Base-by-base conservation (phyloP, 2,888 invertebrate species). In the Fragum fragum region DNA sequence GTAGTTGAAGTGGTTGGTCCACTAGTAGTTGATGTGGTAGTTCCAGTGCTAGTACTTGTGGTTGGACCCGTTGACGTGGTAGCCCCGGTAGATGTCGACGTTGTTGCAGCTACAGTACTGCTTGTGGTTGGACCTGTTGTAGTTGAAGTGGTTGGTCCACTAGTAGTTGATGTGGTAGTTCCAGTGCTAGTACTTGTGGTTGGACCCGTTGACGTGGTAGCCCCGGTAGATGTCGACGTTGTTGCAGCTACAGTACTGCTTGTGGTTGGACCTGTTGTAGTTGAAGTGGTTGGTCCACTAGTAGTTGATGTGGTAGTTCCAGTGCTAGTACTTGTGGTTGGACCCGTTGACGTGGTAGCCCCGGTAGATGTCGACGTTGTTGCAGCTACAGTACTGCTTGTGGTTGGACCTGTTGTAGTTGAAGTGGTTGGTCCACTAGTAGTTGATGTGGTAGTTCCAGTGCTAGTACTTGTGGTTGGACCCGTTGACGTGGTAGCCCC, bases 21-120 rank as follows among this genome's bases (percentile, higher is more conserved):
- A 26, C 42, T 42, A n/a, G 75, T 21, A 32, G 74, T 47, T 68
- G 75, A 18, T 5, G 75, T 53, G 1, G 63, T 36, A 28, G 75
- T 29, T 18, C 47, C 68, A 55, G 47, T 47, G 47, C 47, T 47
- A 47, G 47, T 47, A 47, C 47, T 47, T 47, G 47, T 9, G 5
- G 47, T 47, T 47, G 47, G 47, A 47, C 47, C 47, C 16, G 47
- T 47, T 47, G 47, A 47, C 47, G 47, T 47, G 14, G 47, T 47
- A 47, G 47, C 47, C 47, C 47, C 47, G 47, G 47, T 47, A 5
- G 47, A 47, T 47, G 47, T 47, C 47, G 47, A 47, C 47, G 47
- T 47, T 47, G 47, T 47, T 47, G 47, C 47, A 47, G 47, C 47
- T 47, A 14, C 16, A 47, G 47, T 9, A 47, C 68, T 59, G 3